Evolutionary conservation across 2,113 vertebrate species (phyloP).

Genomic region (Stictonetta naevosa): DNA sequence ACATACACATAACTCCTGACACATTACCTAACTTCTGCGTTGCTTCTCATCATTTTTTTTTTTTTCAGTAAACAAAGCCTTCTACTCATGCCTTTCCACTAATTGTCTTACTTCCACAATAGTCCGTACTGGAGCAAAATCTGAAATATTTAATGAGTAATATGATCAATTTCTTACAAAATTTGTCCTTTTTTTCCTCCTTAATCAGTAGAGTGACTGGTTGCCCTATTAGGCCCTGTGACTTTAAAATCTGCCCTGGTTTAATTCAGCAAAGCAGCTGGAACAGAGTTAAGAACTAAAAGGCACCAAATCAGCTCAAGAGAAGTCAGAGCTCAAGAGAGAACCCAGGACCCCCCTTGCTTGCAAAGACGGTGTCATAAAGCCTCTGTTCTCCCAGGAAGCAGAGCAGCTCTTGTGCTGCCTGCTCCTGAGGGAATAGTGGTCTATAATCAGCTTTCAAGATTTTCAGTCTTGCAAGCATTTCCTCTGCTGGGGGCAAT

Average conservation of each 20-base stretch:
- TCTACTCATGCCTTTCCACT: background rate
- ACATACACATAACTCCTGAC: background rate
- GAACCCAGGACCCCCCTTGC: background rate
- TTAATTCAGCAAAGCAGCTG: background rate
- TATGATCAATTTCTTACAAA: background rate
- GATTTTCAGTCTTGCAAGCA: background rate
- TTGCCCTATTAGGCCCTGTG: accelerated
- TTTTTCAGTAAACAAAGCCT: background rate
- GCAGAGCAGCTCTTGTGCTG: background rate
- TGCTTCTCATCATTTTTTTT: background rate
- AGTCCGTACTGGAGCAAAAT: background rate
- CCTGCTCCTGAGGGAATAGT: too few relatives aligned
- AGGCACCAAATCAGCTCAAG: background rate
- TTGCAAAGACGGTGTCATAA: too few relatives aligned
- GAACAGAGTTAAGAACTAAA: background rate
- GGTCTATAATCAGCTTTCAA: too few relatives aligned
- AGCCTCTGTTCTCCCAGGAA: background rate
- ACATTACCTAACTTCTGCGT: background rate
- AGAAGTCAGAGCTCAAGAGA: background rate
- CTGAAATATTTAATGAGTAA: background rate
- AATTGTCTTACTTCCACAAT: background rate
- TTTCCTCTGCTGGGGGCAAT: background rate
- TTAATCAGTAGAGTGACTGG: background rate
- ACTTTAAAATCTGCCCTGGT: background rate
- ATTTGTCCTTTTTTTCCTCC: background rate